These are phyloP conservation scores for Corythaeola cristata DNA, from an alignment of 2,113 vertebrate genomes.

Conservation along the genomic window DNA sequence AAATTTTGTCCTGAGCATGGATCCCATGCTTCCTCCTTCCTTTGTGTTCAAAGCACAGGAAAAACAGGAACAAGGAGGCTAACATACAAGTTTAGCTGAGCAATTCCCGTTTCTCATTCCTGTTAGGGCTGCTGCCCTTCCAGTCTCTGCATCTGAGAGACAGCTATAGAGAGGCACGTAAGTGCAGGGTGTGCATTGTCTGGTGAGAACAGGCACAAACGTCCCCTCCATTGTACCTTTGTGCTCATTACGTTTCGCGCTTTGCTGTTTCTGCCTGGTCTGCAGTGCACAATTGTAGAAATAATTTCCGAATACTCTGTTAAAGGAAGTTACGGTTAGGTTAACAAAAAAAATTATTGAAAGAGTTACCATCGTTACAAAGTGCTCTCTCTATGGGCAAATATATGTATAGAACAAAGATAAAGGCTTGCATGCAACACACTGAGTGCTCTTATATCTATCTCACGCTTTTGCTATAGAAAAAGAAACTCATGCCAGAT, in stretches of 20 bases:
- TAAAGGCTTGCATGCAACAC: neutral
- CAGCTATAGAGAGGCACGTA: no score
- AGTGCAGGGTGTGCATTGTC: neutral
- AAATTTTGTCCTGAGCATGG: neutral
- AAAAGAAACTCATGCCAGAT: neutral
- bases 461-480: neutral
- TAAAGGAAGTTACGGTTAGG: neutral
- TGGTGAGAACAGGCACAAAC: neutral
- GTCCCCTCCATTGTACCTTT: fast-evolving
- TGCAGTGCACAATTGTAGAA: neutral
- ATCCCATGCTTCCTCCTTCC: neutral
- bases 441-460: neutral
- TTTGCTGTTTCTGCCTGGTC: neutral
- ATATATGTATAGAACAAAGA: neutral
- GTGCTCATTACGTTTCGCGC: neutral
- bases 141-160: neutral
- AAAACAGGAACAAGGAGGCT: neutral
- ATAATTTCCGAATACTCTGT: neutral
- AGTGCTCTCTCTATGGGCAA: neutral
- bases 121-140: neutral
- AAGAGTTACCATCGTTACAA: neutral
- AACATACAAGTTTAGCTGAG: neutral
- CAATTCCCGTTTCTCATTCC: neutral
- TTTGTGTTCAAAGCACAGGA: neutral
- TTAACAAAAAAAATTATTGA: neutral